These are phyloP conservation scores for Tricholaema leucomelas DNA, from an alignment of 2,113 vertebrate species.

Conservation along the genomic window DNA sequence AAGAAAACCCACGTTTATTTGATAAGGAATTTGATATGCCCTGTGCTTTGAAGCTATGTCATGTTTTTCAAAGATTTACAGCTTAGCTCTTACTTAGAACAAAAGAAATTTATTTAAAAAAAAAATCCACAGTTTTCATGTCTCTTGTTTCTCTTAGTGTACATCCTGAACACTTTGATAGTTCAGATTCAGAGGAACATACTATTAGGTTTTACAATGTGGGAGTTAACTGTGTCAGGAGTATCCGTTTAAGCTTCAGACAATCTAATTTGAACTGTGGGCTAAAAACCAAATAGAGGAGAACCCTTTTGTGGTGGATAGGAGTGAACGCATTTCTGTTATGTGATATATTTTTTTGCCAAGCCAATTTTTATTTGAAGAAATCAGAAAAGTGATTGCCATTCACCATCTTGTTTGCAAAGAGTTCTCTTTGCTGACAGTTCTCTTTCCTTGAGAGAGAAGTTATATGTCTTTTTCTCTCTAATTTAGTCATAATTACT, in stretches of 20 bases:
- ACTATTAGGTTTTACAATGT: background rate
- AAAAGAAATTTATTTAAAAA: background rate
- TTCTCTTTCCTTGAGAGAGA: background rate
- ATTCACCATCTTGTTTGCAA: background rate
- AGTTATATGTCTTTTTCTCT: background rate
- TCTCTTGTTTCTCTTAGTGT: background rate
- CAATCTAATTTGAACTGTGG: background rate
- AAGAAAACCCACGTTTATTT: conserved; percentile 43
- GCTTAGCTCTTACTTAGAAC: background rate
- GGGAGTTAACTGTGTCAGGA: background rate
- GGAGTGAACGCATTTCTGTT: background rate
- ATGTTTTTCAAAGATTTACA: background rate
- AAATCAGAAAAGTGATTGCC: background rate
- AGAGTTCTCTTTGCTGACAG: background rate
- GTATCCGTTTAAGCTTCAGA: background rate
- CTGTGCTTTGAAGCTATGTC: background rate
- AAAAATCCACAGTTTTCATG: background rate
- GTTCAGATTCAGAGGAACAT: background rate
- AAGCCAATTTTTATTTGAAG: background rate
- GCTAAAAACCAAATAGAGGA: background rate
- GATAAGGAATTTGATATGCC: background rate
- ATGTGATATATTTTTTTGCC: accelerated
- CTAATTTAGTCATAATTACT: background rate
- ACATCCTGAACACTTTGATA: background rate
- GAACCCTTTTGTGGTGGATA: background rate